Evolutionary conservation across 2,888 invertebrate genomes (phyloP), one percentile per base, ranked within the genome.

Genomic region (Hemithea aestivaria): DNA sequence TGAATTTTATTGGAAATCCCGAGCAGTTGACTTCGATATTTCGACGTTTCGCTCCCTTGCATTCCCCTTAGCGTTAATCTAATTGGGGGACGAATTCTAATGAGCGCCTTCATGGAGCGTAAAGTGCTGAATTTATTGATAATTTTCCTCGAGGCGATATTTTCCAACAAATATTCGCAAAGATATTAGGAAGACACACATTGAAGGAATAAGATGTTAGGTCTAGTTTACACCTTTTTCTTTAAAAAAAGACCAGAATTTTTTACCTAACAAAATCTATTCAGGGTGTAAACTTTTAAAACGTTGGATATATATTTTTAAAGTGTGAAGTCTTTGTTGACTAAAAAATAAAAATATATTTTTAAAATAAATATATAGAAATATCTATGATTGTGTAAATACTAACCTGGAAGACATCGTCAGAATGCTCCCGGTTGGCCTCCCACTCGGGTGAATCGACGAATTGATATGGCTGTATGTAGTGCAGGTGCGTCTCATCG

Each of bases 391-490:
- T n/a, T n/a, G n/a, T n/a, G n/a, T n/a, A 35, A 33, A 12, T 39
- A 39, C 45, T 39, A 10, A 92, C 92, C 91, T 95, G 93, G 73
- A 93, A 93, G 70, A 93, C 90, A 62, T 93, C 92, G 59, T 93
- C 93, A 32, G 93, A 91, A 66, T 92, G 92, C 62, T 92, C 92
- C 59, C 92, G 90, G 68, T 92, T 92, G 35, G 93, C 93, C 60
- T 95, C 95, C 93, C 95, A 95, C 81, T 96, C 95, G 0, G 95
- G 95, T n/a, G 95, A 95, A 76, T 95, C 95, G 44, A 96, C 90
- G 73, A 96, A 96, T 80, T 96, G 94, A 72, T 93, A 93, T 44
- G 91, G 89, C 62, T 91, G 90, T 60, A 95, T 92, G 74, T 90
- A 92, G 78, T 95, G 95, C 20, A 95, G 89, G 66, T 94, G 94